Evolutionary conservation across 2,113 vertebrate genomes (phyloP).

Genomic region (Actenoides hombroni): DNA sequence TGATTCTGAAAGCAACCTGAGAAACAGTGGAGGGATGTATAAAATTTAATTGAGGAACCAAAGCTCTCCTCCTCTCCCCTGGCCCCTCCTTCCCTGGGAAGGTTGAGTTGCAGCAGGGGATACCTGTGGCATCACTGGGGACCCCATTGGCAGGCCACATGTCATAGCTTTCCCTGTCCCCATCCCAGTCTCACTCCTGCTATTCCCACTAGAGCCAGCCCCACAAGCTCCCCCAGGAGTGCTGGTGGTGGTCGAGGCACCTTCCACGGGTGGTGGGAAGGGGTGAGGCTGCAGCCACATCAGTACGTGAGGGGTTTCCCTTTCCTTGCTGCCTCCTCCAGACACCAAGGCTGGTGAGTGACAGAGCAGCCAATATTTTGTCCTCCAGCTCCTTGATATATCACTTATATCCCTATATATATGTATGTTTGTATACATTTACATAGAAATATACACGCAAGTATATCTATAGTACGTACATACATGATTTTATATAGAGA

Average conservation of each 20-base stretch:
- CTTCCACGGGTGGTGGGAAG: neutral
- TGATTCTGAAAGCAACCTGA: constrained; percentile 80
- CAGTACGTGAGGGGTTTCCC: neutral
- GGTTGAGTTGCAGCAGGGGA: neutral
- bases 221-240: accelerated
- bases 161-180: accelerated
- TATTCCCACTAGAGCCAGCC: neutral
- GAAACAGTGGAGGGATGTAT: constrained; percentile 72
- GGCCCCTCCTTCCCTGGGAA: neutral
- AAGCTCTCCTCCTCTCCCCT: neutral
- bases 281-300: neutral
- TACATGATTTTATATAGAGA: neutral
- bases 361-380: neutral
- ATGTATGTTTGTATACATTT: neutral
- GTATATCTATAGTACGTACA: neutral
- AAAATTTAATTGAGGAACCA: constrained; percentile 54
- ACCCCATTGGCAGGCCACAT: neutral
- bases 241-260: neutral
- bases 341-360: neutral
- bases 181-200: neutral
- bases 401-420: neutral
- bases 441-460: neutral
- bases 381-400: neutral
- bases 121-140: neutral
- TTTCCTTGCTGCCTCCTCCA: neutral